These are phyloP conservation scores for Blastobasis adustella DNA, from an alignment of 2,888 invertebrate genomes.

Conservation along the genomic window DNA sequence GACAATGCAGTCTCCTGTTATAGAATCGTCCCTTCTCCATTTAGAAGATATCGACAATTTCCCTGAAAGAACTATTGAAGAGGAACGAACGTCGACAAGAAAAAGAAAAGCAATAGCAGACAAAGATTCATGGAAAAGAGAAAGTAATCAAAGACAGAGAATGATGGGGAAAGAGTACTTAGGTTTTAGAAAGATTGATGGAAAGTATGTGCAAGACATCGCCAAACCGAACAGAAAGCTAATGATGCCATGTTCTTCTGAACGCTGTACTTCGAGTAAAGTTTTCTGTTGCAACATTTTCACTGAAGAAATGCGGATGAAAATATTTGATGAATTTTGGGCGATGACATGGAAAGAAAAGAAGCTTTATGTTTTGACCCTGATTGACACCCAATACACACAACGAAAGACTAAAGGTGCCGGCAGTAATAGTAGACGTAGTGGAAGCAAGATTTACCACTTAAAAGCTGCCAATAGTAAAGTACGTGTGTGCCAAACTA, in stretches of 20 bases:
- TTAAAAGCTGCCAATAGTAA: slow-evolving; percentile 4
- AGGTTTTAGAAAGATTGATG: no score
- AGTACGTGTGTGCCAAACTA: slow-evolving; percentile 5
- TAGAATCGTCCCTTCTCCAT: no score
- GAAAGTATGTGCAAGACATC: no score
- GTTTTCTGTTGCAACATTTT: slow-evolving; percentile 9
- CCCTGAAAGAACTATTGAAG: no score
- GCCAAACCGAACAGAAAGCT: slow-evolving; percentile 9
- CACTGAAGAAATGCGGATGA: slow-evolving; percentile 9
- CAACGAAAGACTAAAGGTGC: slow-evolving; percentile 7
- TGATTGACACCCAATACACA: slow-evolving; percentile 7
- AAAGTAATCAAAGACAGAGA: no score
- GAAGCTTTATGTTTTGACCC: slow-evolving; percentile 7
- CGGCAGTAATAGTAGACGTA: slow-evolving; percentile 5
- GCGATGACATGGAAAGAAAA: slow-evolving; percentile 9
- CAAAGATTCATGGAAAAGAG: no score
- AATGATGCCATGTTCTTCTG: slow-evolving; percentile 7
- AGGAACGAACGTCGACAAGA: no score
- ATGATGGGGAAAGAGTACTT: no score
- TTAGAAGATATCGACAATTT: no score
- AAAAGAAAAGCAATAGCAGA: no score
- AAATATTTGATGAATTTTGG: slow-evolving; percentile 12
- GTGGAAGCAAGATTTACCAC: slow-evolving; percentile 4
- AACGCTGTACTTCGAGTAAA: slow-evolving; percentile 9
- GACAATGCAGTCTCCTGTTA: no score